These are phyloP conservation scores for Parauchenoglanis punctatus DNA, from an alignment of 2,797 vertebrate genomes.

Conservation along the genomic window DNA sequence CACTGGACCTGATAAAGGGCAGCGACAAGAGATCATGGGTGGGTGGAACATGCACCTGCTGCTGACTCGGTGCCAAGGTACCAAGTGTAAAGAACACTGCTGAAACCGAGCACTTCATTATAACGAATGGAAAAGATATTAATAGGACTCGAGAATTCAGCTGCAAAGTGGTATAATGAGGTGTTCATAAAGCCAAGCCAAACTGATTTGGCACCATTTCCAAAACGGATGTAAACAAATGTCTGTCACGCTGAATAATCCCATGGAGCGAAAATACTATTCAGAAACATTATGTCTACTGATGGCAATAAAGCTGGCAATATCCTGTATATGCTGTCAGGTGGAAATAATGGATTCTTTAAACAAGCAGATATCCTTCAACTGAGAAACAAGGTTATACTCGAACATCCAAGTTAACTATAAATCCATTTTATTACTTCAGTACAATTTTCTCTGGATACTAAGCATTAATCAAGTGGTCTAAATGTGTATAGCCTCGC, in stretches of 20 bases:
- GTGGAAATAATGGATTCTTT: constrained; percentile 1
- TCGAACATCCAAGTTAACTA: not conserved
- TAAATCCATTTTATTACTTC: not conserved
- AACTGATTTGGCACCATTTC: not conserved
- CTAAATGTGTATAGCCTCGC: not conserved
- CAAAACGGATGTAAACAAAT: not conserved
- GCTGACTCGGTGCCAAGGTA: not conserved
- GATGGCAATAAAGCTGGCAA: not conserved
- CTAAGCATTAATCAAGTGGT: not conserved
- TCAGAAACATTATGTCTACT: not conserved
- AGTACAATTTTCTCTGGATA: not conserved
- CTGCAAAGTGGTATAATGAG: not conserved
- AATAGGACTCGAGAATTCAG: not conserved
- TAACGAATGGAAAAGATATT: not conserved
- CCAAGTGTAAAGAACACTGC: not conserved
- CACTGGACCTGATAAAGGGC: constrained; percentile 1
- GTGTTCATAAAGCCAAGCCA: not conserved
- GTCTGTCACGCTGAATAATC: not conserved
- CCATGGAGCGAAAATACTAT: not conserved
- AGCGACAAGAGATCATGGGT: not conserved
- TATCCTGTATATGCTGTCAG: not conserved
- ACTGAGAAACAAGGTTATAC: not conserved
- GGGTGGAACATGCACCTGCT: constrained; percentile 25
- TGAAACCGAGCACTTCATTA: not conserved
- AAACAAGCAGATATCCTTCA: not conserved